Evolutionary conservation across 2,888 invertebrate genomes (phyloP), one percentile per base, ranked within the genome.

Genomic region (Octonoba sinensis): DNA sequence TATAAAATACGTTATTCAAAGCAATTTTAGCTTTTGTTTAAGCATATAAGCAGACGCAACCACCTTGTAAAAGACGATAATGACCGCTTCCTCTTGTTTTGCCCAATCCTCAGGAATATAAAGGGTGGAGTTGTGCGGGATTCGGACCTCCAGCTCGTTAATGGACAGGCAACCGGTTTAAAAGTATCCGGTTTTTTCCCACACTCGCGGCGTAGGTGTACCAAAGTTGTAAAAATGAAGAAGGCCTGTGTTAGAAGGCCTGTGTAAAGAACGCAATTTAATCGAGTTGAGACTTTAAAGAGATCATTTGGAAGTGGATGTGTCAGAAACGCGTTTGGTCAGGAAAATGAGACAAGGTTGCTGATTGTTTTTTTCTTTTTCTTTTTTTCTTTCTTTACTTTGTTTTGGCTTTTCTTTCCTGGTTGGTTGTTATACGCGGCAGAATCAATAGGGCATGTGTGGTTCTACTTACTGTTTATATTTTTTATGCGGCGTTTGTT

Each of bases 131-230:
- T 36, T 36, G 36, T 11, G 36, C 36, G 36, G 36, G 36, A 36
- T 36, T 36, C 36, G 36, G 36, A 36, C 36, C 36, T 36, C 36
- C 36, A 36, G 11, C 36, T 36, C 36, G 6, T 36, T 36, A 36
- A 36, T 36, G 36, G 36, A 78, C 78, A 71, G 72, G 78, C 72
- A 72, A 60, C 78, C 65, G 66, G 56, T 72, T 56, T 66, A 46
- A 49, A 51, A 46, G 72, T 60, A 78, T 78, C 78, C 78, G 78
- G 78, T 78, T 78, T 56, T 78, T 78, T 72, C 78, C 78, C 78
- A 78, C 78, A 72, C 60, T 51, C 18, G 12, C 51, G 46, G 72
- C 72, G 70, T 77, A 77, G 70, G 77, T 75, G 75, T 75, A 73
- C 36, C 36, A 36, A 36, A 36, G 36, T 36, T 36, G 36, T 36